These are phyloP conservation scores for Parazoanthus atlanticus DNA, from an alignment of 92 coral and sea anemone genomes.

Conservation along the genomic window DNA sequence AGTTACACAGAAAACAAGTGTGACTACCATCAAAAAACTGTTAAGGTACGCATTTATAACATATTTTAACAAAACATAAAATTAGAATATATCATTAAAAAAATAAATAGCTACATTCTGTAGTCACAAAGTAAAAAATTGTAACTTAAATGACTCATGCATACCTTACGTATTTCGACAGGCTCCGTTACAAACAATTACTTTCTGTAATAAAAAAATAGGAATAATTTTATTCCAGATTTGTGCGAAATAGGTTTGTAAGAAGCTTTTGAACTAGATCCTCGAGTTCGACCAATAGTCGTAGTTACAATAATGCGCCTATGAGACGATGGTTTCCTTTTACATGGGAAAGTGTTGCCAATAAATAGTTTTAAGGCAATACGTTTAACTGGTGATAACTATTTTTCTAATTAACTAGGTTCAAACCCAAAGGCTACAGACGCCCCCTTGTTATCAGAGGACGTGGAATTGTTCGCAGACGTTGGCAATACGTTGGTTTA, in stretches of 20 bases:
- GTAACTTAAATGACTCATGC: not conserved
- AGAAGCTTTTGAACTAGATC: not conserved
- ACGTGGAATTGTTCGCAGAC: conserved; percentile 49
- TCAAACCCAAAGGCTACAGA: conserved; percentile 31
- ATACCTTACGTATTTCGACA: no score
- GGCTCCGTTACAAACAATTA: no score
- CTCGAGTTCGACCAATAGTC: not conserved
- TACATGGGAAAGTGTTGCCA: not conserved
- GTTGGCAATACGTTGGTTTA: conserved; percentile 83
- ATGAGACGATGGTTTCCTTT: not conserved
- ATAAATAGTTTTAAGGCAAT: not conserved
- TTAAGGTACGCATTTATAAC: no score
- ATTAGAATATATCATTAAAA: no score
- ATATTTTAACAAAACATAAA: no score
- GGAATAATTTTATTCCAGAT: no score
- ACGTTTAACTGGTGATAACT: not conserved
- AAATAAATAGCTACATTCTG: not conserved
- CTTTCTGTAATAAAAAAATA: no score
- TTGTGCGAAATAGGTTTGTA: not conserved
- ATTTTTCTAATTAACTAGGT: not conserved
- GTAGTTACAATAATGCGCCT: no score
- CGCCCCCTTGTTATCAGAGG: conserved; percentile 54
- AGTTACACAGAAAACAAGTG: no score
- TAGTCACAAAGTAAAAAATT: not conserved
- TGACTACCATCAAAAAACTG: no score